Percentiles rank a stretch among this genome's conserved stretches.
Evolutionary conservation across 2,888 invertebrate species (phyloP).

Genomic region (Euspilapteryx auroguttella): DNA sequence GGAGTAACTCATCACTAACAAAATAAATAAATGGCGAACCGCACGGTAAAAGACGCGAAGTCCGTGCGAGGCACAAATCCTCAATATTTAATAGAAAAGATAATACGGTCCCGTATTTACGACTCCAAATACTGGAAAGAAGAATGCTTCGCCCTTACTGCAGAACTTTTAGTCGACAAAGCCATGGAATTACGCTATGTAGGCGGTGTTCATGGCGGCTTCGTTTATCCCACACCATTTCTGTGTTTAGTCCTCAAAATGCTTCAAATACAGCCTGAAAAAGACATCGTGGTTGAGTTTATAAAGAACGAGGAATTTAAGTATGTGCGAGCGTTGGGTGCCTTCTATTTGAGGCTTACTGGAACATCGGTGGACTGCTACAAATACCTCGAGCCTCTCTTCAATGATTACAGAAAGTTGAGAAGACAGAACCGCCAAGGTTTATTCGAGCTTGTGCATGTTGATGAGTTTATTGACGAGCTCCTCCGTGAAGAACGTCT

Average conservation of each 20-base stretch:
- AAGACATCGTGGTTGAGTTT: conserved; percentile 98
- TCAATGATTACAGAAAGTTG: conserved; percentile 95
- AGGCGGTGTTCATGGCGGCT: conserved; percentile 97
- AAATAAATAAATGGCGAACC: conserved; percentile 99
- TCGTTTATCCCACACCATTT: conserved; percentile 96
- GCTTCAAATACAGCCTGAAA: conserved; percentile 99
- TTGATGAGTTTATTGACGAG: conserved; percentile 98
- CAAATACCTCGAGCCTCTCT: conserved; percentile 96
- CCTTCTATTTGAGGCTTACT: conserved; percentile 93
- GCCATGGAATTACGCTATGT: conserved; percentile 88
- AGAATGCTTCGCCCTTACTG: conserved; percentile 98
- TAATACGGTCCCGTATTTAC: conserved; percentile 96
- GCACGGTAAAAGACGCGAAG: conserved; percentile 97
- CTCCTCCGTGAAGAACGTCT: conserved; percentile 89
- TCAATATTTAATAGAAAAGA: conserved; percentile 98
- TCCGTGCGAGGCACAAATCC: conserved; percentile 99
- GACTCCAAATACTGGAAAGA: conserved; percentile 99
- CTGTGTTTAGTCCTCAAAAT: conserved; percentile 93
- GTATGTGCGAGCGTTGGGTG: conserved; percentile 95
- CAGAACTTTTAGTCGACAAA: conserved; percentile 96
- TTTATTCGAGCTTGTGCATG: conserved; percentile 86
- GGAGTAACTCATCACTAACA: too few species aligned
- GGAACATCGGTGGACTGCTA: conserved; percentile 95
- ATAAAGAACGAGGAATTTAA: conserved; percentile 99
- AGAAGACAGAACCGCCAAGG: conserved; percentile 87